Percentiles rank a stretch among this genome's conserved stretches.
phyloP scores from a whole-genome alignment of 2,888 invertebrate species.

The Endomychus coccineus region DNA sequence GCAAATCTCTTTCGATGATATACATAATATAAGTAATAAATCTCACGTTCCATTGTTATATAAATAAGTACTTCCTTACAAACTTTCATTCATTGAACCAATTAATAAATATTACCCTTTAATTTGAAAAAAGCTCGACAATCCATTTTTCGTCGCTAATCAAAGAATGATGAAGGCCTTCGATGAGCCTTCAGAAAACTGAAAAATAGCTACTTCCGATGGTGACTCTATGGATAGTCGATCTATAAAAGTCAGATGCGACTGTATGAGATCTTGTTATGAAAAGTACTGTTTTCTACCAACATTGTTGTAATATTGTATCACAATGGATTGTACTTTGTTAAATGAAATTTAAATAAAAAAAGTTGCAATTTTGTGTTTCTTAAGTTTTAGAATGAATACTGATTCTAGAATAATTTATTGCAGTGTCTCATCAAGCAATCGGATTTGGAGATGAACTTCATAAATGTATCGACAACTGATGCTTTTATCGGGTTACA shows the following conservation, averaged over 20 bases:
- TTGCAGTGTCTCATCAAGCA: no score
- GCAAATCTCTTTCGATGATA: slow-evolving; percentile 36
- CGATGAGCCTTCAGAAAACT: not conserved
- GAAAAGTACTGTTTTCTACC: slow-evolving; percentile 39
- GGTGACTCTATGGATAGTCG: no score
- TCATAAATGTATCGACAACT: no score
- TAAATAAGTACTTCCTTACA: slow-evolving; percentile 29
- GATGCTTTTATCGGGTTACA: no score
- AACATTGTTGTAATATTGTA: slow-evolving; percentile 42
- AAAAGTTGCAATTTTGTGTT: no score
- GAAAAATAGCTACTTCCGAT: not conserved
- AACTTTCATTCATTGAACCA: slow-evolving; percentile 25
- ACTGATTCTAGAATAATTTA: no score
- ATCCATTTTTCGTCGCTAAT: slow-evolving; percentile 39
- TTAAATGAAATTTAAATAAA: slow-evolving; percentile 43
- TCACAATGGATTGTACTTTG: slow-evolving; percentile 46
- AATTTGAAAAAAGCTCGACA: slow-evolving; percentile 34
- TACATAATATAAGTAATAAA: slow-evolving; percentile 31
- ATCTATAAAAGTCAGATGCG: no score
- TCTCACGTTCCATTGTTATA: slow-evolving; percentile 34
- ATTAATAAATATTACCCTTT: slow-evolving; percentile 25
- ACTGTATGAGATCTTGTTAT: no score
- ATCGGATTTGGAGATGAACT: no score
- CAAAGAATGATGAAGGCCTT: no score
- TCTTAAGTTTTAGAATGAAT: no score